These are phyloP conservation scores for Strigops habroptila DNA, from an alignment of 2,113 vertebrate genomes.

Conservation along the genomic window DNA sequence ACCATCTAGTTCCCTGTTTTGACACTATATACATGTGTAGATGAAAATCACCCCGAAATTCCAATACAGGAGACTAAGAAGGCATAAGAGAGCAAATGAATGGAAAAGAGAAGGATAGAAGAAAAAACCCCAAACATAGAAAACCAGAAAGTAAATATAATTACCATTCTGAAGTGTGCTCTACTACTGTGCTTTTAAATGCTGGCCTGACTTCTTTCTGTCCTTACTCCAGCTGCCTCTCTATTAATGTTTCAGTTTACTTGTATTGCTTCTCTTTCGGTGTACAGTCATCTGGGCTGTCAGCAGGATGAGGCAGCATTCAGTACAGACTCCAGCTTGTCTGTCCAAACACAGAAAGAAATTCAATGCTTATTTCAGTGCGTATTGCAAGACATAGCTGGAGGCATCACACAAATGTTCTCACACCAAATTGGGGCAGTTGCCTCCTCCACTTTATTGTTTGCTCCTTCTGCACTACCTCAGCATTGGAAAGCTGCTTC, in stretches of 20 bases:
- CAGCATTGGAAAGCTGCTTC: not conserved
- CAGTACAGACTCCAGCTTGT: not conserved
- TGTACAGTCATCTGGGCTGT: not conserved
- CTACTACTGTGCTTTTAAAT: not conserved
- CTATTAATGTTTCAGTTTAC: not conserved
- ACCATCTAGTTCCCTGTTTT: not conserved
- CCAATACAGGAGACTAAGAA: not conserved
- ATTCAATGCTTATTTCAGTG: not conserved
- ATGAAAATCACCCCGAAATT: not conserved
- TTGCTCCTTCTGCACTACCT: not conserved
- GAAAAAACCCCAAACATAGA: not conserved
- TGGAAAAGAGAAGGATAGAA: not conserved
- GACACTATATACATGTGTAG: accelerated
- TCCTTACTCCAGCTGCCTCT: not conserved
- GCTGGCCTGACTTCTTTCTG: not conserved
- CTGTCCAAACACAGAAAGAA: not conserved
- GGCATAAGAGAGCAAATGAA: not conserved
- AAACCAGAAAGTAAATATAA: not conserved
- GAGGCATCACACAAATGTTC: not conserved
- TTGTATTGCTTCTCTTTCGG: not conserved
- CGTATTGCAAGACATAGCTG: not conserved
- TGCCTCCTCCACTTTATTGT: not conserved
- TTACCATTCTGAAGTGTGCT: not conserved
- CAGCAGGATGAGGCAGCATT: not conserved
- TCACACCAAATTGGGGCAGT: not conserved